Evolutionary conservation across 2,113 vertebrate species (phyloP).

Genomic region (Apteryx mantelli): DNA sequence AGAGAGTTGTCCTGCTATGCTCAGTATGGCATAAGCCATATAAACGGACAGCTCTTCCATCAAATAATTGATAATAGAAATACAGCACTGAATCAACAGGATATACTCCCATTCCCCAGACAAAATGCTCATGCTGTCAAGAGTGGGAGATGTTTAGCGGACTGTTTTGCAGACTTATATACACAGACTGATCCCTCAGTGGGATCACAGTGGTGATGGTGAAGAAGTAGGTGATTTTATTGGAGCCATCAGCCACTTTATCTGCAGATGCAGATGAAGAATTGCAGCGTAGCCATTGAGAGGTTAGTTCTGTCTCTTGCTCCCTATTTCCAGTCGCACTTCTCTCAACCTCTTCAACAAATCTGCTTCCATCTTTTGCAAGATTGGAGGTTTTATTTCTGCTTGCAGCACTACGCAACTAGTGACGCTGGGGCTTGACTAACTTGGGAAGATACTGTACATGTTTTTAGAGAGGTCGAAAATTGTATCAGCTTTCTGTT

Average conservation of each 20-base stretch:
- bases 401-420: neutral
- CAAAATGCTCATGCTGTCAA: neutral
- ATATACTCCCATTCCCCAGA: neutral
- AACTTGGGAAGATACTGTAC: neutral
- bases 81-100: neutral
- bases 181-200: neutral
- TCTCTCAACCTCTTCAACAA: neutral
- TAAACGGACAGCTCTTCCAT: neutral
- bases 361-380: fast-evolving
- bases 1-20: neutral
- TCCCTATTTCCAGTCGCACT: neutral
- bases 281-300: neutral
- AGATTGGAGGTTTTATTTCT: neutral
- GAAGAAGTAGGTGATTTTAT: neutral
- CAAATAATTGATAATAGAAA: neutral
- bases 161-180: neutral
- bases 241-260: neutral
- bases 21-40: neutral
- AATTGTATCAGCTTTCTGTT: neutral
- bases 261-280: neutral
- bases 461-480: neutral
- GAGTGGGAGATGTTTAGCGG: neutral
- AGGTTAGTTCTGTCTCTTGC: neutral
- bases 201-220: neutral
- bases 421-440: neutral